A percentile compares a stretch with the other conserved stretches of the same genome.
These are phyloP conservation scores for Furnarius figulus DNA, from an alignment of 2,113 vertebrate genomes.

Conservation along the genomic window DNA sequence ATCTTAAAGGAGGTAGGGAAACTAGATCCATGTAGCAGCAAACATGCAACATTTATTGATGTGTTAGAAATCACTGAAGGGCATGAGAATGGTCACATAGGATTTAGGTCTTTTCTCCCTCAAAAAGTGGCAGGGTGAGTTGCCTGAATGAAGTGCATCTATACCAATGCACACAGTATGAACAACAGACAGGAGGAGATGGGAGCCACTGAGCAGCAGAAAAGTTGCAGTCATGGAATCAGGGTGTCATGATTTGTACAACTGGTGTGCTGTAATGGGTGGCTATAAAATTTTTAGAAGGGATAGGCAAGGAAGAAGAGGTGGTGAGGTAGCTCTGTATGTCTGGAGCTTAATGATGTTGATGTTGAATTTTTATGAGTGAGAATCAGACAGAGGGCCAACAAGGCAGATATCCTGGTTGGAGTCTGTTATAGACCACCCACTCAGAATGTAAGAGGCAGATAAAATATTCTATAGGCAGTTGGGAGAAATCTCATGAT, in stretches of 20 bases:
- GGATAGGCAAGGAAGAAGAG: background rate
- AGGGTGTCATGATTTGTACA: background rate
- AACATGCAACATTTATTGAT: background rate
- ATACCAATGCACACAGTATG: background rate
- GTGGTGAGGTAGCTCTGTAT: background rate
- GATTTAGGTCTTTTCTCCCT: background rate
- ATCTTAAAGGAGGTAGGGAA: background rate
- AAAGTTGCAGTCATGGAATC: background rate
- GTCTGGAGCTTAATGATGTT: background rate
- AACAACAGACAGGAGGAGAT: background rate
- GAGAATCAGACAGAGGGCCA: background rate
- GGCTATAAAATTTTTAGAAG: background rate
- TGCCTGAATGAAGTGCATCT: background rate
- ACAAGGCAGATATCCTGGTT: background rate
- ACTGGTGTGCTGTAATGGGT: background rate
- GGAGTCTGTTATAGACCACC: background rate
- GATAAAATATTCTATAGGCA: background rate
- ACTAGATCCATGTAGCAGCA: background rate
- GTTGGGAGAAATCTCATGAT: background rate
- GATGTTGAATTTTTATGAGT: background rate
- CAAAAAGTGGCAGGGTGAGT: background rate
- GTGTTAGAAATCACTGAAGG: background rate
- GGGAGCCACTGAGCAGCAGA: background rate
- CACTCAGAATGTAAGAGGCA: background rate
- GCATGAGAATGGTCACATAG: background rate